Percentiles rank a stretch among this genome's conserved stretches.
phyloP scores from a whole-genome alignment of 2,113 vertebrate species.

The Morone chrysops region DNA sequence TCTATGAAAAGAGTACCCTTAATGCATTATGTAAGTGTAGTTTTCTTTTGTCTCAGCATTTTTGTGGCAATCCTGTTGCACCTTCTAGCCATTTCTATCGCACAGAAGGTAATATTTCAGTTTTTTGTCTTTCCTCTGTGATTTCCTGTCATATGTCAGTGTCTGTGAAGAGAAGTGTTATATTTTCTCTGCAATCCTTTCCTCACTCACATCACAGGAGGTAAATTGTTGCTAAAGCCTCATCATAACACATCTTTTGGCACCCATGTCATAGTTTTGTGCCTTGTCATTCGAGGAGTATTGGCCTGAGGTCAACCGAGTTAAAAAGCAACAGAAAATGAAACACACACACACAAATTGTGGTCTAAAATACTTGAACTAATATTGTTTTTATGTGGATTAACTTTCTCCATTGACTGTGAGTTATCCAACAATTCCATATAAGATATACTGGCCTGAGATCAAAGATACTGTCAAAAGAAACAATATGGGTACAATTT shows the following conservation, averaged over 20 bases:
- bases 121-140: not conserved
- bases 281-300: not conserved
- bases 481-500: not conserved
- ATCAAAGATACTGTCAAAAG: conserved; percentile 7
- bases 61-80: conserved; percentile 16
- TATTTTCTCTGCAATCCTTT: conserved; percentile 29
- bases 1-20: not conserved
- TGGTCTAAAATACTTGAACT: not conserved
- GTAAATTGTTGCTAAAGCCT: conserved; percentile 32
- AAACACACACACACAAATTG: not conserved
- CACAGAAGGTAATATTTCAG: conserved; percentile 3
- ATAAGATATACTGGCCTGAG: not conserved
- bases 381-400: not conserved
- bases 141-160: conserved; percentile 18
- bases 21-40: conserved; percentile 10
- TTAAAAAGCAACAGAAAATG: conserved; percentile 11
- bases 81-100: conserved; percentile 15
- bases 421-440: not conserved
- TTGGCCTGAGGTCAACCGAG: not conserved
- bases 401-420: not conserved
- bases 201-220: conserved; percentile 7
- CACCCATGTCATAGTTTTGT: conserved; percentile 6
- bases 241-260: conserved; percentile 22
- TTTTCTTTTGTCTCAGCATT: conserved; percentile 20
- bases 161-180: not conserved